Base-by-base conservation (phyloP, 2,888 invertebrate genomes). In the Leucophora obtusa region DNA sequence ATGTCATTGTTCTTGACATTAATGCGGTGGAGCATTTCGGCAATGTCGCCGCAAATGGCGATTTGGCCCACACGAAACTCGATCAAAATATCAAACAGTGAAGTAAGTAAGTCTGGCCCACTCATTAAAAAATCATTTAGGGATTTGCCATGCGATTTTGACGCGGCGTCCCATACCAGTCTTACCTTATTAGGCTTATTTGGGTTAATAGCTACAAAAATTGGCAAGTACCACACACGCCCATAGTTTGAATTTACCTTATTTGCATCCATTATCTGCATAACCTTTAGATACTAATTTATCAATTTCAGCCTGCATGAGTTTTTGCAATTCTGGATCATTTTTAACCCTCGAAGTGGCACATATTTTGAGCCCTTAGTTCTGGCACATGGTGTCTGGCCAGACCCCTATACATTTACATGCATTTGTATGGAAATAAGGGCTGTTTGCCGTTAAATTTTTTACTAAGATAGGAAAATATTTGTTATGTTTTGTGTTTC, bases 271-370 rank as follows among this genome's bases (percentile, higher is more conserved):
- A 35, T 35, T 35, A 5, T 24, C 43, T 18, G 56, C 65, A 8
- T 65, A 65, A 8, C 35, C 73, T 60, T 80, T 80, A 0, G n/a
- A 15, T 17, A 75, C 11, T 21, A 82, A 60, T 54, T 80, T 80
- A 21, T 78, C 62, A n/a, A 82, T 79, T 70, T 81, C 75, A 9
- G 18, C 24, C 51, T 63, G 71, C 82, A 82, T 82, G 14, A 65
- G 75, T 1, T 65, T 35, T 50, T 43, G 35, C 3, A 80, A 33
- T 8, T 43, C 38, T 9, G 74, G 15, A 56, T 77, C 69, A 8
- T 51, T 74, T 3, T 21, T 21, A 21, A 21, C n/a, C n/a, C n/a
- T n/a, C n/a, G n/a, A n/a, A n/a, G n/a, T n/a, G n/a, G n/a, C n/a
- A n/a, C n/a, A n/a, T n/a, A n/a, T n/a, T n/a, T n/a, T n/a, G n/a